phyloP scores from a whole-genome alignment of 2,797 vertebrate genomes.

The Brachymystax lenok region DNA sequence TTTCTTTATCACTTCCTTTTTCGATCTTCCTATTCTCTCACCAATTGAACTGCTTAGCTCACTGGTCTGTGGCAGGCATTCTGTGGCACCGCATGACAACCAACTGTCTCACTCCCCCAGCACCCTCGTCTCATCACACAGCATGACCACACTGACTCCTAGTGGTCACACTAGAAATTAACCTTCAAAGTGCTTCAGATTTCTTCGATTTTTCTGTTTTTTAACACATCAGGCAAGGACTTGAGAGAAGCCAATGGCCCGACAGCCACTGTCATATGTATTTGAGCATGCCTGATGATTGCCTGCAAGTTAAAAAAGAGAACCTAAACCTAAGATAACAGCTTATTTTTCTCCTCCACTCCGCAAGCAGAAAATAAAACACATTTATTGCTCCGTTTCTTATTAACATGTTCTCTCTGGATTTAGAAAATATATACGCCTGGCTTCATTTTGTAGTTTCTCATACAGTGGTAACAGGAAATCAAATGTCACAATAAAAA shows the following conservation, averaged over 20 bases:
- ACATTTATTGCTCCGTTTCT: constrained; percentile 84
- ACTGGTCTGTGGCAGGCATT: background rate
- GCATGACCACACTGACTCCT: constrained; percentile 68
- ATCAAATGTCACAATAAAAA: constrained; percentile 68
- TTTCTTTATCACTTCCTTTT: constrained; percentile 34
- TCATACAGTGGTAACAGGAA: constrained; percentile 68
- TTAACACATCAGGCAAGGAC: background rate
- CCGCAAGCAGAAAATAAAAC: constrained; percentile 69
- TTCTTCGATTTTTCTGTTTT: background rate
- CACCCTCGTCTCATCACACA: constrained; percentile 30
- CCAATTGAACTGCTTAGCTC: background rate
- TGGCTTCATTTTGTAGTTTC: constrained; percentile 59
- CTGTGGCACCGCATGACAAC: constrained; percentile 27
- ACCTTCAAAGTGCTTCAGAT: constrained; percentile 59
- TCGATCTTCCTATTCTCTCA: constrained; percentile 16
- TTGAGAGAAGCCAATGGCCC: constrained; percentile 16
- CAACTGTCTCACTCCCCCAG: constrained; percentile 5
- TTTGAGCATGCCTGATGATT: constrained; percentile 70
- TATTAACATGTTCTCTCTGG: constrained; percentile 74
- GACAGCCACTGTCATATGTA: constrained; percentile 61
- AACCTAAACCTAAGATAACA: constrained; percentile 48
- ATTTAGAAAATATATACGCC: constrained; percentile 79
- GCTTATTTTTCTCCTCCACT: constrained; percentile 43
- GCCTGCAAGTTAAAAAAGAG: constrained; percentile 62
- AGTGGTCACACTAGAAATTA: constrained; percentile 62